Evolutionary conservation across 37 sponge, comb jelly and placozoan species (phyloP), one percentile per base, ranked within the genome.

Genomic region (Geodia barretti): DNA sequence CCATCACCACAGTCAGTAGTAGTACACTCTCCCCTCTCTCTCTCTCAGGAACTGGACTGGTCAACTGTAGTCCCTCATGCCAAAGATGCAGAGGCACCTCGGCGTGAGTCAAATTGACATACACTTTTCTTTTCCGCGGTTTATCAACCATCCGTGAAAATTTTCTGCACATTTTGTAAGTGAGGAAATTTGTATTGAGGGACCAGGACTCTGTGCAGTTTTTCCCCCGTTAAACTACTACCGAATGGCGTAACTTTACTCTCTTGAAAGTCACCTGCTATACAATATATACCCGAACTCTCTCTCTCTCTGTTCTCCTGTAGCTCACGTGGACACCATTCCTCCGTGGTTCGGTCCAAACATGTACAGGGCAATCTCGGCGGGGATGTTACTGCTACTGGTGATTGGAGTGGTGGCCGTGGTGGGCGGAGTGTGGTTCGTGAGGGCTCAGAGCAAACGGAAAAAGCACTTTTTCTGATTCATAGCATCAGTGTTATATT

Each of bases 301-400:
- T n/a, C n/a, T n/a, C n/a, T n/a, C n/a, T n/a, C n/a, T n/a, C n/a
- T 58, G 19, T 58, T 58, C 60, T 20, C 19, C 63, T 61, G 36
- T 78, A 93, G 94, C 68, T 3, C 94, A 90, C 77, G 75, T 89
- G 0, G 88, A 94, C n/a, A 90, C 89, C 38, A 29, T 24, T 4
- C 23, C 62, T 31, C 82, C 85, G 2, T 23, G 75, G 39, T 25
- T 94, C 39, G 68, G 85, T 24, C 70, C 83, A 29, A 39, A 66
- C 4, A 62, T 77, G 5, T 87, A 88, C 78, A 62, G 67, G 54
- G 42, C 73, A 21, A 78, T 91, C 41, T 75, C 83, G 21, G 41
- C 66, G 34, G 79, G 39, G 26, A 64, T 91, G 59, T 7, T 87
- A 0, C 42, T 73, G 0, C 35, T 91, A 25, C 64, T 86, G 21